phyloP scores from a whole-genome alignment of 1,140 invertebrate genomes.

The Drosophila mojavensis region DNA sequence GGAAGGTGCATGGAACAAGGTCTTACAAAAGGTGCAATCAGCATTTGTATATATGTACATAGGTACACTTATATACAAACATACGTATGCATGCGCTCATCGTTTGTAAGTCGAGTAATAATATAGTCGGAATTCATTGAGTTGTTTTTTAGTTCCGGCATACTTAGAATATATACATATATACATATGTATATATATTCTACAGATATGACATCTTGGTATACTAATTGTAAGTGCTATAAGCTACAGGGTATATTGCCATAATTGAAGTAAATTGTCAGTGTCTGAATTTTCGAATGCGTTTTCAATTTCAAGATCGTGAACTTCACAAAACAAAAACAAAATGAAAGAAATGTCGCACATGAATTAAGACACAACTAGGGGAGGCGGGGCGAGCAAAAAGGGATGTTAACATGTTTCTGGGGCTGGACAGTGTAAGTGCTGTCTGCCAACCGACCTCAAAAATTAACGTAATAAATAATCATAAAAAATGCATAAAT shows the following conservation, averaged over 20 bases:
- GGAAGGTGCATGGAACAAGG: not conserved
- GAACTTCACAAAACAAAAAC: slow-evolving; percentile 23
- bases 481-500: slow-evolving; percentile 71
- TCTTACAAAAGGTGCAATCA: not conserved
- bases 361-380: slow-evolving; percentile 44
- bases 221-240: too few species aligned
- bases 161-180: too few species aligned
- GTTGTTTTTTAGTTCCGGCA: too few species aligned
- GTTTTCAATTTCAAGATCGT: slow-evolving; percentile 34
- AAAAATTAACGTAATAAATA: slow-evolving; percentile 72
- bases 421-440: not conserved
- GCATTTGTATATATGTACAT: not conserved
- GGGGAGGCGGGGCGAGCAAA: not conserved
- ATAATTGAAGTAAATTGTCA: not conserved
- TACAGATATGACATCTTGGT: too few species aligned
- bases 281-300: not conserved
- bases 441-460: slow-evolving; percentile 23
- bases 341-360: slow-evolving; percentile 30
- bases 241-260: not conserved
- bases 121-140: too few species aligned
- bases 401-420: not conserved
- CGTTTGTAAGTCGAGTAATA: too few species aligned
- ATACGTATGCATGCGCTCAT: too few species aligned
- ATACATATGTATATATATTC: too few species aligned
- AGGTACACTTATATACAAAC: too few species aligned